Conservation (phyloP, 2,797 vertebrate genomes). For the Cirrhinus molitorella region DNA sequence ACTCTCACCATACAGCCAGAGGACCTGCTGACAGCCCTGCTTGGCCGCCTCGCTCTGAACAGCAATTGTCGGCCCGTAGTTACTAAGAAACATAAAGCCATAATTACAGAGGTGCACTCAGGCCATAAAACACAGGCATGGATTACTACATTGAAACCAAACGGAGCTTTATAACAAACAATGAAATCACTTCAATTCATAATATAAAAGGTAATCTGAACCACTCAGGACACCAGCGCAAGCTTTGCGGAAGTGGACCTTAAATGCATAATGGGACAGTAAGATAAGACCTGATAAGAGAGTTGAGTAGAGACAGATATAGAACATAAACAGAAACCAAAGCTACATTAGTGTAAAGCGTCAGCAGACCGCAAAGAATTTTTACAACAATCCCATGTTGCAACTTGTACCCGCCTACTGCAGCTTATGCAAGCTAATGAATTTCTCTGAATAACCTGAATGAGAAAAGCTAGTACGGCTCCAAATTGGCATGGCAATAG, state of each 20-base stretch:
- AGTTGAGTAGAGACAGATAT: neutral
- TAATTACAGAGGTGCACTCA: neutral
- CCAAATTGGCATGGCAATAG: neutral
- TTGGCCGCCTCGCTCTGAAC: slow-evolving; percentile 83
- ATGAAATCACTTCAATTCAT: neutral
- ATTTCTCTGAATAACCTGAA: neutral
- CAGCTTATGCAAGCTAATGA: neutral
- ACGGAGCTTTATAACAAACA: neutral
- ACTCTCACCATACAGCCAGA: slow-evolving; percentile 87
- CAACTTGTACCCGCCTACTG: neutral
- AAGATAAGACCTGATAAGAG: neutral
- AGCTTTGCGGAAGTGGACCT: slow-evolving; percentile 1
- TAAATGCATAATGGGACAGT: neutral
- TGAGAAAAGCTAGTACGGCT: neutral
- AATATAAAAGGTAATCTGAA: neutral
- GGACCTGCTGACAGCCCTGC: slow-evolving; percentile 88
- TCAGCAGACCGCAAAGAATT: neutral
- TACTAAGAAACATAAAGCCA: slow-evolving; percentile 71
- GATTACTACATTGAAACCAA: neutral
- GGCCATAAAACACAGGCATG: neutral
- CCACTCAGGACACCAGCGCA: neutral
- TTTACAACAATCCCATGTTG: neutral
- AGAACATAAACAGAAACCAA: slow-evolving; percentile 1
- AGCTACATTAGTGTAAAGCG: neutral
- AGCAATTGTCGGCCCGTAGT: slow-evolving; percentile 89